Evolutionary conservation across 2,113 vertebrate species (phyloP).

Genomic region (Anarrhichthys ocellatus): DNA sequence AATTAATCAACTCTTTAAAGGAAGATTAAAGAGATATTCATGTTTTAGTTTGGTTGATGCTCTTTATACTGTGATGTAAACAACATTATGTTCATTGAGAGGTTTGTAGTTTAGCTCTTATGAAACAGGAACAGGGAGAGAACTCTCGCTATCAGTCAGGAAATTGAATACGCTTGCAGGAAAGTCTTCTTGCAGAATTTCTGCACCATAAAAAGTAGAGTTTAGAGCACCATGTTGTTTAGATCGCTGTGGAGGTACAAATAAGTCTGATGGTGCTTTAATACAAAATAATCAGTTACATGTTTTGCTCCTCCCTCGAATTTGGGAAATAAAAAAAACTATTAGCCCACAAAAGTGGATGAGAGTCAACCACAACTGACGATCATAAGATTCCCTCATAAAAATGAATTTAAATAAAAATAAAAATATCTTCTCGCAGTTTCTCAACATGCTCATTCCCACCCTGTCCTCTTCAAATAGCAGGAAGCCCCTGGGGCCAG

Average conservation of each 20-base stretch:
- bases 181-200: slow-evolving; percentile 51
- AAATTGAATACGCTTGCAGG: slow-evolving; percentile 57
- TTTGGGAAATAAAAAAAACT: not conserved
- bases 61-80: not conserved
- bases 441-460: slow-evolving; percentile 36
- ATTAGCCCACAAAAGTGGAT: not conserved
- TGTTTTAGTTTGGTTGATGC: not conserved
- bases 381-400: not conserved
- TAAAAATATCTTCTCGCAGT: slow-evolving; percentile 16
- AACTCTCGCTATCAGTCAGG: slow-evolving; percentile 69
- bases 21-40: not conserved
- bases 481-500: slow-evolving; percentile 63
- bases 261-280: not conserved
- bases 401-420: not conserved
- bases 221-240: not conserved
- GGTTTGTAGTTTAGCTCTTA: slow-evolving; percentile 41
- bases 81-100: slow-evolving; percentile 17
- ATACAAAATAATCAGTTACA: not conserved
- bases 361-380: not conserved
- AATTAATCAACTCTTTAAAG: not conserved
- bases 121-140: slow-evolving; percentile 58
- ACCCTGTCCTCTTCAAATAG: slow-evolving; percentile 54
- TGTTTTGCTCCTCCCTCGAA: not conserved
- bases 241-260: not conserved
- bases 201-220: slow-evolving; percentile 6